A percentile compares a stretch with the other conserved stretches of the same genome.
Evolutionary conservation across 1,140 invertebrate species (phyloP).

Genomic region (Drosophila baimaii): DNA sequence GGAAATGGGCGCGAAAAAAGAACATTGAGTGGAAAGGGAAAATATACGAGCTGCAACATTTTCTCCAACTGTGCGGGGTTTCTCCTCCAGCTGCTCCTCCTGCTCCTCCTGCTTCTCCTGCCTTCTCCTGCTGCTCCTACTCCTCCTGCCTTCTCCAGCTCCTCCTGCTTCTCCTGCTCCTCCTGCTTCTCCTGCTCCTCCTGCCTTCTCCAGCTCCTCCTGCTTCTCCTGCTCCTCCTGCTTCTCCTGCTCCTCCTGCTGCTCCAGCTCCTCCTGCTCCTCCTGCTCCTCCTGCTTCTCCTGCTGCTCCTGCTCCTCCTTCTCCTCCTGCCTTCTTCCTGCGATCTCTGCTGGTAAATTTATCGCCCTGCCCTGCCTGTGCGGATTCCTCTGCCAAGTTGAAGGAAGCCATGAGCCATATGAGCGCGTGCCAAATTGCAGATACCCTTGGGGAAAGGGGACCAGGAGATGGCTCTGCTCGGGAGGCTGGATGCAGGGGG

Average conservation of each 20-base stretch:
- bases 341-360: slow-evolving; percentile 42
- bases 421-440: slow-evolving; percentile 52
- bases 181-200: no score
- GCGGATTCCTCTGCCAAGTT: slow-evolving; percentile 8
- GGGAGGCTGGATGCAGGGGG: background rate
- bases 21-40: slow-evolving; percentile 10
- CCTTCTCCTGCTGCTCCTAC: no score
- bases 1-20: slow-evolving; percentile 21
- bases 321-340: background rate
- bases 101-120: background rate
- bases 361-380: slow-evolving; percentile 30
- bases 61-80: background rate
- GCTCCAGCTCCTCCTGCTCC: background rate
- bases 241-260: background rate
- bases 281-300: background rate
- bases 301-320: background rate
- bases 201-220: background rate
- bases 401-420: slow-evolving; percentile 29
- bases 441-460: background rate
- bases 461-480: background rate
- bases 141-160: background rate
- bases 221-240: background rate
- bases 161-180: no score
- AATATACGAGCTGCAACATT: slow-evolving; percentile 11
- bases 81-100: background rate